Base-by-base conservation (phyloP, 2,888 invertebrate species). In the Furcula furcula region DNA sequence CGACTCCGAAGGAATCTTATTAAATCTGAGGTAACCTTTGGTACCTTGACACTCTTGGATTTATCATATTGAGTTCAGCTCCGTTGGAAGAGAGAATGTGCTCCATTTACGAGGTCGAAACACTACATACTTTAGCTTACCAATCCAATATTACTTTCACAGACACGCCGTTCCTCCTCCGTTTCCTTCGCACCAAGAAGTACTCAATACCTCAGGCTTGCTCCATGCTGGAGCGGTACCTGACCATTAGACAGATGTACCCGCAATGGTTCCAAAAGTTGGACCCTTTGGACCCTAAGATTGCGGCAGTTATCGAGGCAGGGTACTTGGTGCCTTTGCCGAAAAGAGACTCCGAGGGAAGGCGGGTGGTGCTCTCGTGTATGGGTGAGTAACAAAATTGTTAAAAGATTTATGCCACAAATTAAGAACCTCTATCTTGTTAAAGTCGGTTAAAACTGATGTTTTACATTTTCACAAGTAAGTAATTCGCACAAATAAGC, bases 161-260 rank as follows among this genome's bases (percentile, higher is more conserved):
- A 91, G 96, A 97, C 69, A 82, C 94, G 0, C 91, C 93, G 4
- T 97, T 97, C 68, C 89, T 97, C 9, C 87, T 97, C 23, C 91
- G 97, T 27, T 97, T 97, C 63, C 91, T 97, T 7, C 91, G 97
- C 21, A 95, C 95, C 25, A 95, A 96, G 78, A 97, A 97, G 73
- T 97, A 95, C 81, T 95, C 95, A 19, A 92, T 97, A 11, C 94
- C 95, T 0, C 92, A 94, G 71, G 94, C 97, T 0, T 95, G 96
- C 59, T 94, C 95, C 45, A 94, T 97, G 93, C 78, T 97, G 49
- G 96, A 97, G 73, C 92, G 95, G 29, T 97, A 97, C 76, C 86
- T 97, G 34, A 94, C 94, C 16, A 94, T 97, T 49, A 90, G 97
- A 4, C 95, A 96, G 72, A 88, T 96, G 60, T 94, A 95, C 64